A percentile compares a stretch with the other conserved stretches of the same genome.
Conservation (phyloP, 2,113 vertebrate species). For the Siniperca knerii region DNA sequence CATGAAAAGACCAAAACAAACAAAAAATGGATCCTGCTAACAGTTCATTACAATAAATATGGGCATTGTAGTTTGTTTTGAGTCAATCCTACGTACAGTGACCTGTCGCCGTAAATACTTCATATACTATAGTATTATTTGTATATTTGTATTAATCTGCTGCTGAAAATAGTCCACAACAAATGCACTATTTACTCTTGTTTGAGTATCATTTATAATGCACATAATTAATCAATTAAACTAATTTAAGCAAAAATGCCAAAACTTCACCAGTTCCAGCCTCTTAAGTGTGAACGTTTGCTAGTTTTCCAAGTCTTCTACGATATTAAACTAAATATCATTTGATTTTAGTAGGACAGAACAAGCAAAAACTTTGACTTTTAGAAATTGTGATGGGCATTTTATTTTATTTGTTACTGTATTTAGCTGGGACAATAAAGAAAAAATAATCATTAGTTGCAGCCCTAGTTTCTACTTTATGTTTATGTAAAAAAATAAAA, state of each 20-base stretch:
- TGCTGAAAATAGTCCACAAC: neutral
- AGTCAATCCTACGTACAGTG: too few relatives aligned
- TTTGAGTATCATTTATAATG: neutral
- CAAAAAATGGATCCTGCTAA: too few relatives aligned
- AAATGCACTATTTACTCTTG: neutral
- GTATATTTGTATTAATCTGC: neutral
- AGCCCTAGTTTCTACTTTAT: neutral
- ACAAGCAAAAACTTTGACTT: neutral
- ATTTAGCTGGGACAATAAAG: too few relatives aligned
- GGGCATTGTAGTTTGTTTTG: neutral
- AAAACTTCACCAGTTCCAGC: neutral
- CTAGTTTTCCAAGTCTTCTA: neutral
- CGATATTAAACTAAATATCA: neutral
- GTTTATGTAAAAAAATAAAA: neutral
- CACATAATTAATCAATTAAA: too few relatives aligned
- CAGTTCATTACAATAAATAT: neutral
- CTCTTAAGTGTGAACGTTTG: neutral
- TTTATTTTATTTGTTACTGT: too few relatives aligned
- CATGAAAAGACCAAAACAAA: neutral
- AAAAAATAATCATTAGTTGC: neutral
- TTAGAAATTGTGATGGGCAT: neutral
- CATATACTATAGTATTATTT: too few relatives aligned
- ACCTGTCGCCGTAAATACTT: neutral
- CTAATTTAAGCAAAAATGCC: neutral
- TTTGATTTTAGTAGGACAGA: neutral